Percentiles rank a stretch among this genome's conserved stretches.
phyloP scores from a whole-genome alignment of 2,888 invertebrate genomes.

The Lithophane ornitopus region DNA sequence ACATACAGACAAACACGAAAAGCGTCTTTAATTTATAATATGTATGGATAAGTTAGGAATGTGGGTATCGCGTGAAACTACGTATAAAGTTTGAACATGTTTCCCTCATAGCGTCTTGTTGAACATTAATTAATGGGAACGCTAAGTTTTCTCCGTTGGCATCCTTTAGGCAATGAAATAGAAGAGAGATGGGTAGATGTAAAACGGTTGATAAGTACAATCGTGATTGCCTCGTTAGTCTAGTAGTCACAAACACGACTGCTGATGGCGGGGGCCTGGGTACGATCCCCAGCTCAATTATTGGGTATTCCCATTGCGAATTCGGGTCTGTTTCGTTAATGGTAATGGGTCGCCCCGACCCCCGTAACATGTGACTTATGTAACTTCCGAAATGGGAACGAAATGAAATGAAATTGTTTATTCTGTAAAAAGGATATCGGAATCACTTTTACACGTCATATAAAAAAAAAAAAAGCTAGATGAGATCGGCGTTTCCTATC shows the following conservation, averaged over 20 bases:
- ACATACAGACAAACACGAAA: too few relatives aligned
- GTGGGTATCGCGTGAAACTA: constrained; percentile 14
- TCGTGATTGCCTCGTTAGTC: not conserved
- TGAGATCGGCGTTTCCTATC: too few relatives aligned
- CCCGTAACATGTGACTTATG: not conserved
- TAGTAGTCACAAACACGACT: not conserved
- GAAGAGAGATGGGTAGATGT: not conserved
- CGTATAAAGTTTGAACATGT: constrained; percentile 30
- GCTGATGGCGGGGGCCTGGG: not conserved
- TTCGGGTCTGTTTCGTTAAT: not conserved
- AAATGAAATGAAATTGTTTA: too few relatives aligned
- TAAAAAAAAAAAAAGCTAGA: too few relatives aligned
- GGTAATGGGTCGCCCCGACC: not conserved
- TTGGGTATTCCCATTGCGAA: not conserved
- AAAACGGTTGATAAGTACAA: not conserved
- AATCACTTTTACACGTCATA: too few relatives aligned
- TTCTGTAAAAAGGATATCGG: too few relatives aligned
- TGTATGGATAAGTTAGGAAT: not conserved
- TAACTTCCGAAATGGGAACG: not conserved
- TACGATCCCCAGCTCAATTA: not conserved
- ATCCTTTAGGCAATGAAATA: not conserved
- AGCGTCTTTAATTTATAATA: too few relatives aligned
- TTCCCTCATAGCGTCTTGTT: constrained; percentile 21
- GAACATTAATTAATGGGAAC: constrained; percentile 44
- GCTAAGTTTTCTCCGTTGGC: constrained; percentile 24